Base-by-base conservation (phyloP, 2,888 invertebrate species). In the Lycaena phlaeas region DNA sequence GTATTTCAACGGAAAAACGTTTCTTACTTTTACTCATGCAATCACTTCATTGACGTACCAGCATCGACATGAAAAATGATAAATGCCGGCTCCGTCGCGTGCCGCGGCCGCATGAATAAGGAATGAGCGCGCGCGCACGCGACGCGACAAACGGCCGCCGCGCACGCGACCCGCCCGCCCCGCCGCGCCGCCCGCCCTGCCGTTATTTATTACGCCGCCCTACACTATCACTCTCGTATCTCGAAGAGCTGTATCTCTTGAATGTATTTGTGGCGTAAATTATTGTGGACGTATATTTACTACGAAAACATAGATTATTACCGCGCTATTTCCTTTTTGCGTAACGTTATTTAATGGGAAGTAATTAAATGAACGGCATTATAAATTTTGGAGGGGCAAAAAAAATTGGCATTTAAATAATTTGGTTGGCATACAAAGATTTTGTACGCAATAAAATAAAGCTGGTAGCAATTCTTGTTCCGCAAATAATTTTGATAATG, bases 41-140 rank as follows among this genome's bases (percentile, higher is more conserved):
- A 31, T 31, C 31, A 18, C 34, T 34, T 37, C 37, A 37, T 40
- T 40, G 26, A 31, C 30, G 31, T 38, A 14, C 28, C 14, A 18
- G 18, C 22, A 12, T 17, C 31, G 26, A 31, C 30, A 48, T 41
- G 41, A 38, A 36, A 30, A 42, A 51, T 50, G 51, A 49, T 49
- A 50, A 51, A 52, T 51, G 56, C 52, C 51, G 52, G 52, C 48
- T 36, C 29, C 51, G 54, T 73, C 56, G 81, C 79, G 79, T 77
- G 82, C 59, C 53, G 48, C 52, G 52, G 53, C 63, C 62, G 72
- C 69, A 81, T 84, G 84, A 82, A 82, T 82, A 82, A 74, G 68
- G 66, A 78, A 84, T 77, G 82, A 81, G 77, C 75, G 79, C 79
- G 61, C 55, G 79, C 81, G 82, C 82, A 82, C 84, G 82, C 81